A percentile compares a stretch with the other conserved stretches of the same genome.
These are phyloP conservation scores for Holotrichia oblita DNA, from an alignment of 1,140 invertebrate species.

Conservation along the genomic window DNA sequence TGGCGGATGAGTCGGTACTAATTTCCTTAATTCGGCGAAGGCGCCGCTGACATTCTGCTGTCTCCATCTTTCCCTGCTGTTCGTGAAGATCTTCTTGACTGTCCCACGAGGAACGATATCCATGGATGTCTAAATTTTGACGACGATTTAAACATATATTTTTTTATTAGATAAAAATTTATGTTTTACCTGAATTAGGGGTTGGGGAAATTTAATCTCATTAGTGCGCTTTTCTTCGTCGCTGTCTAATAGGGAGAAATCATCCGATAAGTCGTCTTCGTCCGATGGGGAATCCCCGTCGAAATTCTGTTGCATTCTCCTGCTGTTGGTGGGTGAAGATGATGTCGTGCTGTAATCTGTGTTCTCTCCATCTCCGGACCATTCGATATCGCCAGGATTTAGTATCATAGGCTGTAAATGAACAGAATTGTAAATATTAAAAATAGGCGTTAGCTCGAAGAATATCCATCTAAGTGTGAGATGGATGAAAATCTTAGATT, in stretches of 20 bases:
- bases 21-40: conserved; percentile 88
- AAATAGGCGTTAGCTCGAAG: too few relatives aligned
- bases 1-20: conserved; percentile 95
- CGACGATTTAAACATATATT: too few relatives aligned
- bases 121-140: conserved; percentile 46
- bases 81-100: conserved; percentile 89
- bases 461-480: too few relatives aligned
- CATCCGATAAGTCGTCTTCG: conserved; percentile 60
- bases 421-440: too few relatives aligned
- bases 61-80: conserved; percentile 92
- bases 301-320: conserved; percentile 44
- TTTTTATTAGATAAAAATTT: too few relatives aligned
- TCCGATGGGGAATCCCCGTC: conserved; percentile 60
- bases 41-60: conserved; percentile 96
- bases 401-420: conserved; percentile 54
- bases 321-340: conserved; percentile 47
- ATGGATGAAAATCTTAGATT: too few relatives aligned
- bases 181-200: conserved; percentile 29
- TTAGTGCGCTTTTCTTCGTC: conserved; percentile 57
- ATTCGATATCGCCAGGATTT: conserved; percentile 55
- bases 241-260: conserved; percentile 59
- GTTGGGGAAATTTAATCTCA: conserved; percentile 43
- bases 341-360: conserved; percentile 58
- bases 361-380: conserved; percentile 57
- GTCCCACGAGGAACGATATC: conserved; percentile 55